Evolutionary conservation across 2,888 invertebrate species (phyloP), one percentile per base, ranked within the genome.

Genomic region (Harpalus rubripes): DNA sequence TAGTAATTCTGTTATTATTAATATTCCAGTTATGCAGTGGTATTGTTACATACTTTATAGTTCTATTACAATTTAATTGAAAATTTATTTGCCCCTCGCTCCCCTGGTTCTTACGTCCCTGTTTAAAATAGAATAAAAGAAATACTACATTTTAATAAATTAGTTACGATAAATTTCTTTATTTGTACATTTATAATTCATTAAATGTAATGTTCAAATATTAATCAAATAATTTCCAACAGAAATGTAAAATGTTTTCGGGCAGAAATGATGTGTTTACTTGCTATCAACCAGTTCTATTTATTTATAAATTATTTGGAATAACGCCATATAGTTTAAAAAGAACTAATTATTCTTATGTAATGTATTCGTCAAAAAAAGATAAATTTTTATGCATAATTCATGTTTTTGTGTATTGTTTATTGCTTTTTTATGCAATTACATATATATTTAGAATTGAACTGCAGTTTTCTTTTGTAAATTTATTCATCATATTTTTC

Each of bases 1-100:
- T 32, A 32, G 5, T 32, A 22, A 22, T 18, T 4, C 4, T 12
- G 16, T 56, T 56, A 56, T 3, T 56, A 8, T 56, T 56, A 56
- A n/a, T 56, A 8, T 56, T 56, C 59, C 59, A 79, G 79, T 32
- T 79, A 15, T 32, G 61, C 16, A 61, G 79, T n/a, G 61, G 59
- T 15, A 79, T 79, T 8, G 15, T 61, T 16, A 79, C 79, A 59
- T 79, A 79, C 15, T 79, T 79, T 22, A 39, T 79, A 32, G 79
- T 79, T 26, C 39, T 79, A 8, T 39, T 79, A 1, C 79, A 79
- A 26, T 79, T 79, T 18, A 59, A 79, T 61, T 32, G 5, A 32
- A 32, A 32, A 32, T 32, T 32, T 5, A 32, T 32, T 32, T 32
- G 3, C 5, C 32, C 32, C 32, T 32, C 32, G 4, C 5, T 32